phyloP scores from a whole-genome alignment of 2,888 invertebrate species.

The Halictus quadricinctus region DNA sequence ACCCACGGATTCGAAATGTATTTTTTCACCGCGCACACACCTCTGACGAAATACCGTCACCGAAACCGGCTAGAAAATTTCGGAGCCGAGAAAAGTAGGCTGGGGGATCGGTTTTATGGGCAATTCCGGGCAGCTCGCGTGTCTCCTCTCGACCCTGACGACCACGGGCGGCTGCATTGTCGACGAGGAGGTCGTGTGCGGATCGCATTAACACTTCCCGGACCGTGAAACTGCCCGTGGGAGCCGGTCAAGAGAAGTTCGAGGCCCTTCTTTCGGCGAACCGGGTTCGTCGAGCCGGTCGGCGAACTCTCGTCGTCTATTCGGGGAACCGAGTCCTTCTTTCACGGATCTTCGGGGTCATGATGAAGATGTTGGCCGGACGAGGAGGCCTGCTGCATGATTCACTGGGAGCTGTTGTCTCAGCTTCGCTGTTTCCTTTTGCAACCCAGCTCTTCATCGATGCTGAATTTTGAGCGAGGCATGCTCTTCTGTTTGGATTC shows the following conservation, averaged over 20 bases:
- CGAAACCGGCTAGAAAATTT: constrained; percentile 5
- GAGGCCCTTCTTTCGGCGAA: background rate
- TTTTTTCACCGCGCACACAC: background rate
- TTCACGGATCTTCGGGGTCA: background rate
- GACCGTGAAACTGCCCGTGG: constrained; percentile 1
- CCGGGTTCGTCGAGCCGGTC: background rate
- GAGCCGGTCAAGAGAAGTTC: background rate
- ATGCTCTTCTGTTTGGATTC: too few relatives aligned
- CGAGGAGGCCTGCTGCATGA: background rate
- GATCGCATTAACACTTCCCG: constrained; percentile 10
- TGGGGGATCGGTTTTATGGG: constrained; percentile 19
- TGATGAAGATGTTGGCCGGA: background rate
- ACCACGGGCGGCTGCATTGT: background rate
- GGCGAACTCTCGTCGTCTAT: background rate
- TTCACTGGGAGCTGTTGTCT: background rate
- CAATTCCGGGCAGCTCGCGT: constrained; percentile 1
- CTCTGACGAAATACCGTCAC: constrained; percentile 21
- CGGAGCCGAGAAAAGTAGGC: constrained; percentile 3
- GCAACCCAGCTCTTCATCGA: background rate
- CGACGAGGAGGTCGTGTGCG: background rate
- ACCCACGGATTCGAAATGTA: background rate
- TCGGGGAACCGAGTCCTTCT: background rate
- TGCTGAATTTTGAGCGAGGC: background rate
- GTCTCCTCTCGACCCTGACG: constrained; percentile 4
- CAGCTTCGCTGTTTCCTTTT: background rate